Evolutionary conservation across 2,888 invertebrate species (phyloP), one percentile per base, ranked within the genome.

Genomic region (Desoria tigrina): DNA sequence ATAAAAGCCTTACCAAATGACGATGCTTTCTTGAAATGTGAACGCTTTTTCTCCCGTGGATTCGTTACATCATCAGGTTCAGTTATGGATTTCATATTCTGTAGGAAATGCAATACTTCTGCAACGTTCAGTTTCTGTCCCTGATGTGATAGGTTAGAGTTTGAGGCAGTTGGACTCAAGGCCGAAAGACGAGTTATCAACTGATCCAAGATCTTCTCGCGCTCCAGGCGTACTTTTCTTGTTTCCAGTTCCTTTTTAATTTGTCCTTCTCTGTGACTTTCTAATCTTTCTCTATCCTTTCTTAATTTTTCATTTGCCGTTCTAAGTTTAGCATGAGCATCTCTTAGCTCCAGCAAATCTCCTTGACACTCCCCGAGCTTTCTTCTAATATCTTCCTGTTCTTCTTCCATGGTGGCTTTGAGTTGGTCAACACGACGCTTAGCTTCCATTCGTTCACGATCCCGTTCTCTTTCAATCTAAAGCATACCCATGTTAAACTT

Each of bases 281-380:
- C 93, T 78, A 89, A 87, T 1, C 90, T 84, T 78, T 94, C 93
- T 69, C 92, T 90, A 80, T 94, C 94, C 42, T 92, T 84, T 57
- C 93, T 85, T 72, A 94, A 82, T 78, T 94, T 92, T 78, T 94
- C 94, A 79, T 93, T 94, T 28, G 93, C 91, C 3, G 93, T 93
- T 63, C 94, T 84, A 71, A 94, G 80, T 80, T 94, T 94, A 1
- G 94, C 93, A 80, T 94, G 94, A 23, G 93, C 93, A 80, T 94
- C 94, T 27, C 94, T 85, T 59, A 94, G 80, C 80, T 94, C 94
- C 60, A 94, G 80, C 53, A 94, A 82, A 81, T 94, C 94, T 21
- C 57, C 61, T 27, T 72, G 72, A 2, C 71, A 61, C 79, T 84
- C 84, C 49, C 82, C 79, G 28, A 90, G 86, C 84, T 94, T 94